Evolutionary conservation across 2,888 invertebrate species (phyloP).

Genomic region (Apeira syringaria): DNA sequence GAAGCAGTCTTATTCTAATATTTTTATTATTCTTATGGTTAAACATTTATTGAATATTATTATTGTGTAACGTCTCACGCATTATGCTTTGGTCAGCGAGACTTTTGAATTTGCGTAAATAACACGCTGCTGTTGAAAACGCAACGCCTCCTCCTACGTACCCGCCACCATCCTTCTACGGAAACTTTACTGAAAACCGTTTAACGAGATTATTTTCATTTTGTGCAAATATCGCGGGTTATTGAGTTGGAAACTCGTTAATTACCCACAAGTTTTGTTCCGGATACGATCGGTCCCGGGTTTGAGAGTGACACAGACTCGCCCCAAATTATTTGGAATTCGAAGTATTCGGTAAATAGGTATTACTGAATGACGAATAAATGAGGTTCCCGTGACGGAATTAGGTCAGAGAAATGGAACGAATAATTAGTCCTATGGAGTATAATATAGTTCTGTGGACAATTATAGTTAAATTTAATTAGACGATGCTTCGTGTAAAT

Average conservation of each 20-base stretch:
- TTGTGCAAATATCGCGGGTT: slow-evolving; percentile 62
- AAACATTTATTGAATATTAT: no score
- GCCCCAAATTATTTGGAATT: slow-evolving; percentile 11
- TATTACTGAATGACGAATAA: background rate
- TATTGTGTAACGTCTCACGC: no score
- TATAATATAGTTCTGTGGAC: no score
- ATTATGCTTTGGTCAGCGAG: no score
- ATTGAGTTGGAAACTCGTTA: slow-evolving; percentile 67
- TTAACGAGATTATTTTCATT: slow-evolving; percentile 63
- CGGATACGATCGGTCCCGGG: slow-evolving; percentile 12
- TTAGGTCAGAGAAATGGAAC: slow-evolving; percentile 7
- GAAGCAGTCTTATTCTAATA: no score
- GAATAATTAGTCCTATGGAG: no score
- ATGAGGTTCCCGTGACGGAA: slow-evolving; percentile 3
- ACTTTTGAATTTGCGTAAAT: background rate
- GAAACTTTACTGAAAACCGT: slow-evolving; percentile 46
- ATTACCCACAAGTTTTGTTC: slow-evolving; percentile 37
- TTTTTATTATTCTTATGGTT: no score
- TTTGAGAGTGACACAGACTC: slow-evolving; percentile 16
- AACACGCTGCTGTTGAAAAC: no score
- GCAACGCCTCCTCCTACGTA: slow-evolving; percentile 12
- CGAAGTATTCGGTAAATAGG: slow-evolving; percentile 3
- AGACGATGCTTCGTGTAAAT: no score
- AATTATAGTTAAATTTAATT: no score
- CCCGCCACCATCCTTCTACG: slow-evolving; percentile 24